Evolutionary conservation across 2,888 invertebrate species (phyloP), one percentile per base, ranked within the genome.

Genomic region (Thymelicus lineola): DNA sequence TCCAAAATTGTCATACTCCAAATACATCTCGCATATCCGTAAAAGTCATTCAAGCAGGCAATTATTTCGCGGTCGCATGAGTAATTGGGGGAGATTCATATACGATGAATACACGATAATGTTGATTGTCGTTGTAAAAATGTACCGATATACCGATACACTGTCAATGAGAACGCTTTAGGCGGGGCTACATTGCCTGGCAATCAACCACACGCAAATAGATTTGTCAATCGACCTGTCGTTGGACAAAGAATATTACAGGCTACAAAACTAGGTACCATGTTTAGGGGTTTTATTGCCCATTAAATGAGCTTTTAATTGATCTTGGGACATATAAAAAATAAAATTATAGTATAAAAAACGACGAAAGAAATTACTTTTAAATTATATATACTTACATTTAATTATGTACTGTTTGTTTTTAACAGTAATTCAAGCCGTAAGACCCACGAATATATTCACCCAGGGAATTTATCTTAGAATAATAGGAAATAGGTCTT

Each of bases 121-220:
- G 57, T 68, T 61, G 67, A 68, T 45, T 61, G 67, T 63, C 53
- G 66, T 71, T 79, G 71, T 71, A 76, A 78, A 77, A 79, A 74
- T 28, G 28, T 28, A 28, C 1, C 28, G 28, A 28, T 28, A 28
- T 75, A 66, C 73, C 76, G 74, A 80, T 82, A 78, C 74, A 79
- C 79, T 78, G 78, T 77, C 75, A 79, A 78, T 77, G 73, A 76
- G 72, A 69, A 36, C 38, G 36, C 14, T 57, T 9, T 48, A 45
- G 62, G 62, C 62, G 68, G 55, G 69, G 53, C 67, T 72, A 72
- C 72, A 73, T 63, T 69, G 73, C 65, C 70, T 74, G 53, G 76
- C 80, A 85, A 83, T 85, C 83, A 85, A 73, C 68, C 66, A 75
- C 82, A 82, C 80, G 82, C 80, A 76, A 86, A 74, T 75, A 75